phyloP scores from a whole-genome alignment of 2,113 vertebrate species.

The Tautogolabrus adspersus region DNA sequence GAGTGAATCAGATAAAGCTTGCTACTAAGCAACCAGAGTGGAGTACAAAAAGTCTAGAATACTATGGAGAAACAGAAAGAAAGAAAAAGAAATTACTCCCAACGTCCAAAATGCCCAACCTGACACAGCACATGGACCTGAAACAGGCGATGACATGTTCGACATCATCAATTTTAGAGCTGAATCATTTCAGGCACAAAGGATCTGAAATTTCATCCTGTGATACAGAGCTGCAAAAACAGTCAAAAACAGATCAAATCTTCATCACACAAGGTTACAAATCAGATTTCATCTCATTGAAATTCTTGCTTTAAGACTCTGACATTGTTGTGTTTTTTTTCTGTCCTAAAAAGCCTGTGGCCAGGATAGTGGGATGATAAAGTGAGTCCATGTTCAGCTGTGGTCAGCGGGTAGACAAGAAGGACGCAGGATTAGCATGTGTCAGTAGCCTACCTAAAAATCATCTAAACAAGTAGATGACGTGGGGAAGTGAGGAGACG shows the following conservation, averaged over 20 bases:
- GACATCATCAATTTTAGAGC: conserved; percentile 25
- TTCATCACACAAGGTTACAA: conserved; percentile 13
- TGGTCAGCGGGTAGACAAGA: conserved; percentile 42
- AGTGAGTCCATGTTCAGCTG: conserved; percentile 37
- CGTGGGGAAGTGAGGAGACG: conserved; percentile 23
- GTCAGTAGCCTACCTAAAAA: conserved; percentile 8
- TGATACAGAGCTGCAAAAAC: conserved; percentile 13
- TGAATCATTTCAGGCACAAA: conserved; percentile 84
- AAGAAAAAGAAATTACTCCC: conserved; percentile 24
- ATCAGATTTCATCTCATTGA: conserved; percentile 23
- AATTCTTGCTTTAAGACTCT: conserved; percentile 28
- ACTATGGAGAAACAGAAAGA: conserved; percentile 83
- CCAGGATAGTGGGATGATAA: conserved; percentile 33
- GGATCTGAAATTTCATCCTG: conserved; percentile 29
- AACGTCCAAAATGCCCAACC: conserved; percentile 84
- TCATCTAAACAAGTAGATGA: conserved; percentile 33
- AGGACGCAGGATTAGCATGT: conserved; percentile 41
- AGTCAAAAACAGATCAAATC: conserved; percentile 11
- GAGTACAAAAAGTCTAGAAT: conserved; percentile 85
- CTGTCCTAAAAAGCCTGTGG: background rate
- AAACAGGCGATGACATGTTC: conserved; percentile 29
- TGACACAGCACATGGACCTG: conserved; percentile 72
- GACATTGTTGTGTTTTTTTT: conserved; percentile 16
- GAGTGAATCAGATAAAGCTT: conserved; percentile 87
- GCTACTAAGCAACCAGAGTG: conserved; percentile 97